Evolutionary conservation across 1,140 invertebrate genomes (phyloP).

Genomic region (Plodia interpunctella): DNA sequence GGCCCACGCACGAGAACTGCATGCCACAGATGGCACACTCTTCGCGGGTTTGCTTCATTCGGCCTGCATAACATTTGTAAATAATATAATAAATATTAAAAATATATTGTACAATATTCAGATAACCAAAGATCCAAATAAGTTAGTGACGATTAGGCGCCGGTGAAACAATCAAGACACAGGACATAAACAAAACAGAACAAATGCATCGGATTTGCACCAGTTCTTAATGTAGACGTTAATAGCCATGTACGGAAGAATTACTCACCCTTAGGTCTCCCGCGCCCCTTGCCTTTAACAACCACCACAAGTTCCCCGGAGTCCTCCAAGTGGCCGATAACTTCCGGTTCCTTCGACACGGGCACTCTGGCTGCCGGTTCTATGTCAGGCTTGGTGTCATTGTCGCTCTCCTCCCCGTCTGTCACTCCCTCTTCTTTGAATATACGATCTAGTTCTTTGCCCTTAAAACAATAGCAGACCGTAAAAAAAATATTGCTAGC

Average conservation of each 20-base stretch:
- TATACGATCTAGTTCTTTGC: conserved; percentile 85
- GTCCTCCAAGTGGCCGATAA: conserved; percentile 83
- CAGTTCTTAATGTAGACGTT: no score
- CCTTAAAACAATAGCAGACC: conserved; percentile 56
- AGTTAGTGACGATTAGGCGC: no score
- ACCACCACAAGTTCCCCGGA: conserved; percentile 80
- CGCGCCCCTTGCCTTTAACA: conserved; percentile 77
- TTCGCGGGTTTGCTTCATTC: conserved; percentile 29
- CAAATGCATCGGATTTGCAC: no score
- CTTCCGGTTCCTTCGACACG: conserved; percentile 62
- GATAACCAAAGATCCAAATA: no score
- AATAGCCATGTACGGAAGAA: background rate
- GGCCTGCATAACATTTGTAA: conserved; percentile 31
- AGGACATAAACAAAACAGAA: no score
- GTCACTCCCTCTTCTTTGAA: conserved; percentile 85
- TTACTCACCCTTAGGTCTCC: conserved; percentile 70
- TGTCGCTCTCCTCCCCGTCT: conserved; percentile 78
- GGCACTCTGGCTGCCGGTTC: conserved; percentile 25
- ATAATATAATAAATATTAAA: no score
- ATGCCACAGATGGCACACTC: conserved; percentile 59
- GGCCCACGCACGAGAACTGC: conserved; percentile 55
- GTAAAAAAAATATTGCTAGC: no score
- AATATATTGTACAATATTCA: no score
- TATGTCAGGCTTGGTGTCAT: conserved; percentile 33
- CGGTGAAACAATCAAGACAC: no score